Conservation (phyloP, 1,140 invertebrate genomes). For the Drosophila kepulauana region DNA sequence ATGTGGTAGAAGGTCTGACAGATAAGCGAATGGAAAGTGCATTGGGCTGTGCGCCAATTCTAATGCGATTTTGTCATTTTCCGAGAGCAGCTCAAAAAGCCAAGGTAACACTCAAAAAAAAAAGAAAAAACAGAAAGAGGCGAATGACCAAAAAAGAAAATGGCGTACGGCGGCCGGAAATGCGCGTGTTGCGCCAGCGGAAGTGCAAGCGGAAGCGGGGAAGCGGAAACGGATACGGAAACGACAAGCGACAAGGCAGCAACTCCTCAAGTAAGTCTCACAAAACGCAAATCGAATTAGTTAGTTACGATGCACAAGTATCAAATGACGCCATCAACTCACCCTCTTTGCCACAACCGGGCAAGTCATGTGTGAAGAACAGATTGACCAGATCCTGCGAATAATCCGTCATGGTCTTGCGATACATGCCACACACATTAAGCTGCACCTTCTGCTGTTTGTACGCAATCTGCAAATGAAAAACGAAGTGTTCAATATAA, state of each 20-base stretch:
- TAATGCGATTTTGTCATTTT: slow-evolving; percentile 79
- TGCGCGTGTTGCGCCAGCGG: slow-evolving; percentile 67
- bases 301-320: too few species aligned
- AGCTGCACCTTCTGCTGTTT: slow-evolving; percentile 57
- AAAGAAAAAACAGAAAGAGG: slow-evolving; percentile 25
- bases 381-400: slow-evolving; percentile 81
- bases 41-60: slow-evolving; percentile 82
- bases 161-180: slow-evolving; percentile 56
- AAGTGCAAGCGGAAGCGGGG: slow-evolving; percentile 49
- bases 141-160: slow-evolving; percentile 46
- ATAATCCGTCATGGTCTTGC: slow-evolving; percentile 78
- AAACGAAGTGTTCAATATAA: not conserved
- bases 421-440: slow-evolving; percentile 69
- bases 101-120: slow-evolving; percentile 21
- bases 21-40: slow-evolving; percentile 69
- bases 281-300: slow-evolving; percentile 65
- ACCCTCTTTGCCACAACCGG: slow-evolving; percentile 73
- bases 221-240: slow-evolving; percentile 55
- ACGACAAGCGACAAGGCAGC: slow-evolving; percentile 65
- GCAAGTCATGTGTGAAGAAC: slow-evolving; percentile 73
- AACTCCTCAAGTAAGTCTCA: slow-evolving; percentile 18
- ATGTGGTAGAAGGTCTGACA: slow-evolving; percentile 12
- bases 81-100: slow-evolving; percentile 63
- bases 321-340: slow-evolving; percentile 31
- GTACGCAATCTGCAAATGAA: slow-evolving; percentile 56